A percentile compares a stretch with the other conserved stretches of the same genome.
These are phyloP conservation scores for Lasioglossum pauxillum DNA, from an alignment of 2,888 invertebrate species.

Conservation along the genomic window DNA sequence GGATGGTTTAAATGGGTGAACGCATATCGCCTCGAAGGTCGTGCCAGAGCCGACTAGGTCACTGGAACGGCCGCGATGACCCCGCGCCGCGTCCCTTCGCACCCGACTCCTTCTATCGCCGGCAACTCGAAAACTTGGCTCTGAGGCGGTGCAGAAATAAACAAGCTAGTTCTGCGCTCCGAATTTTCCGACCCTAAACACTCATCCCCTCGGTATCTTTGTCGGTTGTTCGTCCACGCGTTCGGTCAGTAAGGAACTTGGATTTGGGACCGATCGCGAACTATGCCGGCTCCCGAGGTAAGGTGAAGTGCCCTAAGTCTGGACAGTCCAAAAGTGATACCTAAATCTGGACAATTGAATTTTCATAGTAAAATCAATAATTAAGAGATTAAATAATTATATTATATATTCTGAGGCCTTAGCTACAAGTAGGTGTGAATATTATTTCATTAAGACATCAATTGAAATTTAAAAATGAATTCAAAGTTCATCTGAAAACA, in stretches of 20 bases:
- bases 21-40: conserved; percentile 72
- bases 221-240: too few species aligned
- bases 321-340: too few species aligned
- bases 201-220: background rate
- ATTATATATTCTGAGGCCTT: too few species aligned
- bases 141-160: background rate
- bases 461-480: too few species aligned
- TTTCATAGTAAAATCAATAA: too few species aligned
- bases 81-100: conserved; percentile 47
- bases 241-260: background rate
- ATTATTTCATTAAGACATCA: too few species aligned
- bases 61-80: conserved; percentile 68
- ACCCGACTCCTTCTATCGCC: background rate
- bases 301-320: too few species aligned
- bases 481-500: too few species aligned
- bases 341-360: too few species aligned
- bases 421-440: too few species aligned
- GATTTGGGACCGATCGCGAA: background rate
- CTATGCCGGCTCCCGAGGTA: rapidly evolving
- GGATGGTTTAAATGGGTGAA: conserved; percentile 72
- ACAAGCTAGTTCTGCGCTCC: background rate
- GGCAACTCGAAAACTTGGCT: background rate
- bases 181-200: background rate
- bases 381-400: too few species aligned
- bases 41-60: conserved; percentile 74